Evolutionary conservation across 2,113 vertebrate species (phyloP).

Genomic region (Anguilla japonica): DNA sequence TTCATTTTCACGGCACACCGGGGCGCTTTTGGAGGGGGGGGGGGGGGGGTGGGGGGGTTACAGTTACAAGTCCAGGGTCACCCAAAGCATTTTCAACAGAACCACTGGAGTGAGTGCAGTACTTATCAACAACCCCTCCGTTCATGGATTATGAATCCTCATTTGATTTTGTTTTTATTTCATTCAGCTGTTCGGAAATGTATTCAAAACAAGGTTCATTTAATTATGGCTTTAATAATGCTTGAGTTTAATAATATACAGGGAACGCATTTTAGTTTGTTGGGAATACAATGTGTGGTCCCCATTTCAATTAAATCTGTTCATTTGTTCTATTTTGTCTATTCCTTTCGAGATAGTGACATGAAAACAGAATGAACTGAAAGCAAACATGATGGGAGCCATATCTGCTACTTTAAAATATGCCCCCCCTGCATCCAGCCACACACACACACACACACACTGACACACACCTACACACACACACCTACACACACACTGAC

Average conservation of each 20-base stretch:
- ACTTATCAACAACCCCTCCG: neutral
- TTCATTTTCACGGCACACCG: constrained; percentile 11
- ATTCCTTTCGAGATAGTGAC: neutral
- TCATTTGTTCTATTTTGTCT: neutral
- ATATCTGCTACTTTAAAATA: neutral
- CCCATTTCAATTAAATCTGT: neutral
- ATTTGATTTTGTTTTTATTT: neutral
- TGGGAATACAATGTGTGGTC: neutral
- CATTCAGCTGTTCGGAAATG: neutral
- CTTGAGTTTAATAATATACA: neutral
- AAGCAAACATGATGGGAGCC: neutral
- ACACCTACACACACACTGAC: neutral
- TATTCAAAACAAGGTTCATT: neutral
- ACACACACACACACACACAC: neutral
- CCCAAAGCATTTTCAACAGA: neutral
- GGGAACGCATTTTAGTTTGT: neutral
- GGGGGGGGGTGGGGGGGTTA: constrained; percentile 22
- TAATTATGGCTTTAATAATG: neutral
- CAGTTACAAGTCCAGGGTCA: constrained; percentile 51
- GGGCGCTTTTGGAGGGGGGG: neutral
- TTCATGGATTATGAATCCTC: neutral
- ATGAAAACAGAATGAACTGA: neutral
- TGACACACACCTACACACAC: neutral
- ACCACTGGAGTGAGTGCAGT: neutral
- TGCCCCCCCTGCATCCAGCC: too few relatives aligned